phyloP scores from a whole-genome alignment of 2,888 invertebrate genomes.

The Epirrhoe tristata region DNA sequence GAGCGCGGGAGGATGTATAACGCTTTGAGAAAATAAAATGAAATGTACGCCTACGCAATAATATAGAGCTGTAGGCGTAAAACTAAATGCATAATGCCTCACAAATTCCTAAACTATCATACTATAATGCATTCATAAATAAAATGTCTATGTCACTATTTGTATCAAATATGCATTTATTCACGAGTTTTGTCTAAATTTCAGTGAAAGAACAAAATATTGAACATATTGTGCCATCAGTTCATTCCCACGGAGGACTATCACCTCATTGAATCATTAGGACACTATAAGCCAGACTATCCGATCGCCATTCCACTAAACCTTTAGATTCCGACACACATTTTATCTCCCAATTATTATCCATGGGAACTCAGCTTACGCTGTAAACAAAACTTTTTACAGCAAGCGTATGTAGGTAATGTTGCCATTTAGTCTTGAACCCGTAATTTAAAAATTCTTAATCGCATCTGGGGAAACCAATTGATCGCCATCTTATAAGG shows the following conservation, averaged over 20 bases:
- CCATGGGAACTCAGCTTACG: slow-evolving; percentile 49
- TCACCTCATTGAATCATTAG: slow-evolving; percentile 74
- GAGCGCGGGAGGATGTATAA: slow-evolving; percentile 24
- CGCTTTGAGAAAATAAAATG: slow-evolving; percentile 23
- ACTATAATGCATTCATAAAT: no score
- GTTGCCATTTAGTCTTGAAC: slow-evolving; percentile 34
- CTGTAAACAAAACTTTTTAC: slow-evolving; percentile 39
- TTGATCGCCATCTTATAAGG: slow-evolving; percentile 36
- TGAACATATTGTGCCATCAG: slow-evolving; percentile 47
- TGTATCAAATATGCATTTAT: background rate
- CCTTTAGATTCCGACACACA: slow-evolving; percentile 55
- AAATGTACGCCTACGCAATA: slow-evolving; percentile 31
- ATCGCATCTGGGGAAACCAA: slow-evolving; percentile 28
- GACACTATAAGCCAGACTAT: slow-evolving; percentile 65
- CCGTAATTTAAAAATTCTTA: slow-evolving; percentile 29
- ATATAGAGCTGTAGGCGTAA: slow-evolving; percentile 12
- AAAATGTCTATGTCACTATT: no score
- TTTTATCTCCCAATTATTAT: slow-evolving; percentile 57
- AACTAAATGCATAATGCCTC: no score
- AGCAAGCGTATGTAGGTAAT: slow-evolving; percentile 19
- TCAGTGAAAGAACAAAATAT: slow-evolving; percentile 16
- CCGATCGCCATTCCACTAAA: slow-evolving; percentile 63
- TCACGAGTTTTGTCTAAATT: background rate
- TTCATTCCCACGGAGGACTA: slow-evolving; percentile 72
- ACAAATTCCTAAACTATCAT: no score